Evolutionary conservation across 2,888 invertebrate species (phyloP).

Genomic region (Campoplex capitator): DNA sequence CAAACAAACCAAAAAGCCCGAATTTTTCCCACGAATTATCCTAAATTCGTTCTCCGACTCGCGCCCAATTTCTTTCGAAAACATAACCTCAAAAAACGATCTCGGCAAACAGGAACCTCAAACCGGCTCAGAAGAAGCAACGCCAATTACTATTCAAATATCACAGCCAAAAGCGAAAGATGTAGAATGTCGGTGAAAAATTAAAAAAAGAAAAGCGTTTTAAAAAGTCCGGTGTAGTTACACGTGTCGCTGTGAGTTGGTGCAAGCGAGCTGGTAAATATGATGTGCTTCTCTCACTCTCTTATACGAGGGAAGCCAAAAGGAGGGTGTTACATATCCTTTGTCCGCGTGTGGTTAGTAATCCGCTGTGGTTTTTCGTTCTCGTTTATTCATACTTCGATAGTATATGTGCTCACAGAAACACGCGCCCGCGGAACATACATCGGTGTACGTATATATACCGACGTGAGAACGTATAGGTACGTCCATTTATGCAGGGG

Average conservation of each 20-base stretch:
- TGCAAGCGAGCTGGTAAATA: constrained; percentile 48
- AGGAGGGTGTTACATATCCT: constrained; percentile 73
- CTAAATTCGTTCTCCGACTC: too few species aligned
- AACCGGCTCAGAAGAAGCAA: too few species aligned
- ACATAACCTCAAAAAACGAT: too few species aligned
- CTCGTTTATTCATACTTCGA: constrained; percentile 53
- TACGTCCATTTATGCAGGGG: constrained; percentile 6
- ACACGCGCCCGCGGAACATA: background rate
- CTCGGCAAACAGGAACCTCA: too few species aligned
- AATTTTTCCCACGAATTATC: background rate
- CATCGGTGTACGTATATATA: background rate
- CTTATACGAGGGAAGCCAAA: constrained; percentile 48
- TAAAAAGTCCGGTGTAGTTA: background rate
- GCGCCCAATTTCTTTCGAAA: background rate
- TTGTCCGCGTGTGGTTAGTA: constrained; percentile 71
- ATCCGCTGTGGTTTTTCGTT: constrained; percentile 70
- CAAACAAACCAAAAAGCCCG: background rate
- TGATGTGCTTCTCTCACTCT: constrained; percentile 21
- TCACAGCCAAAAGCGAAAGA: background rate
- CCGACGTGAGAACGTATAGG: background rate
- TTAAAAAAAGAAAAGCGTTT: background rate
- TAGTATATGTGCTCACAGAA: background rate
- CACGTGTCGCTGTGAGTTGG: constrained; percentile 38
- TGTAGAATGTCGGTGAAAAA: background rate
- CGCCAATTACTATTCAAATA: background rate